Evolutionary conservation across 2,797 vertebrate genomes (phyloP).

Genomic region (Emydoidea blandingii): DNA sequence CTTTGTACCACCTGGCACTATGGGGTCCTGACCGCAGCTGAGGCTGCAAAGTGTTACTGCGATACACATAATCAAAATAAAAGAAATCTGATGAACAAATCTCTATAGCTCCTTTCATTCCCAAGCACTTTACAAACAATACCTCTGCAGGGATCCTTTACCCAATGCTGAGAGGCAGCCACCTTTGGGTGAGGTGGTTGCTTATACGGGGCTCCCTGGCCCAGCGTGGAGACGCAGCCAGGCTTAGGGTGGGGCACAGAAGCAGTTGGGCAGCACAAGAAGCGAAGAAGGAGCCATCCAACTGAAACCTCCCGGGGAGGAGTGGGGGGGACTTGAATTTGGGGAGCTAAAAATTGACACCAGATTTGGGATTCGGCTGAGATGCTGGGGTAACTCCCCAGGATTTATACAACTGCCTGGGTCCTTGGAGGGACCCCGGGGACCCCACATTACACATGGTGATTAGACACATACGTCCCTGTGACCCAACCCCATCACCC

Average conservation of each 20-base stretch:
- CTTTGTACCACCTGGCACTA: too few species aligned
- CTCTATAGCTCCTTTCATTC: neutral
- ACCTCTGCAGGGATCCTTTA: neutral
- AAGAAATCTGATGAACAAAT: neutral
- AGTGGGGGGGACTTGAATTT: neutral
- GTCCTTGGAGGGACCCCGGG: too few species aligned
- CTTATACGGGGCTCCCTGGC: neutral
- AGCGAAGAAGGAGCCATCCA: neutral
- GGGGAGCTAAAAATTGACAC: neutral
- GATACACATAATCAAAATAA: neutral
- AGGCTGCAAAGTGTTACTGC: neutral
- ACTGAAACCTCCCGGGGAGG: too few species aligned
- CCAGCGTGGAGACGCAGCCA: neutral
- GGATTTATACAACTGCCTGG: too few species aligned
- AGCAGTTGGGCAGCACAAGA: neutral
- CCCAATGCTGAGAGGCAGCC: neutral
- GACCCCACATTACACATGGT: too few species aligned
- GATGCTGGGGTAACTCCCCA: too few species aligned
- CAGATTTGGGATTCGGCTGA: neutral
- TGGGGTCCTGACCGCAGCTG: neutral
- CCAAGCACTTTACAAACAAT: too few species aligned
- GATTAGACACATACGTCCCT: neutral
- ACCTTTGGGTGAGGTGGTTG: neutral
- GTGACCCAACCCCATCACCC: neutral
- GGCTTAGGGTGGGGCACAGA: neutral